A percentile compares a stretch with the other conserved stretches of the same genome.
These are phyloP conservation scores for Chironomus tentans DNA, from an alignment of 2,888 invertebrate species.

Conservation along the genomic window DNA sequence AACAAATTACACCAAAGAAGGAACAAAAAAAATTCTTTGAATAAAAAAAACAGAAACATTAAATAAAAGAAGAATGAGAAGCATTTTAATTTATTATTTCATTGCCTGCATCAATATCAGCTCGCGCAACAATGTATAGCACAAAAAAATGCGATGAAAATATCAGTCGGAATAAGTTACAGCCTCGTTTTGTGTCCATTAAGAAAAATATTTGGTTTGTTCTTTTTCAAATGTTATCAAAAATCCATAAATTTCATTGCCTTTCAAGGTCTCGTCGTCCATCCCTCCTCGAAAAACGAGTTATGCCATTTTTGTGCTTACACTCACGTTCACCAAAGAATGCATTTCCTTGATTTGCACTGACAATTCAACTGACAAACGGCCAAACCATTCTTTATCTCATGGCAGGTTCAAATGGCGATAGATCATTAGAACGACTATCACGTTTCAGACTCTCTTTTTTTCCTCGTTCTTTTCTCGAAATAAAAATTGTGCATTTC, in stretches of 20 bases:
- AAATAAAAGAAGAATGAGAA: background rate
- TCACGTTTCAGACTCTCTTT: slow-evolving; percentile 1
- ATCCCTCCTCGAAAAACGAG: background rate
- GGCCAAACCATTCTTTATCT: background rate
- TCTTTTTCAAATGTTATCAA: background rate
- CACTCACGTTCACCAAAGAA: background rate
- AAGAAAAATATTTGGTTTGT: background rate
- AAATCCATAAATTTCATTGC: slow-evolving; percentile 15
- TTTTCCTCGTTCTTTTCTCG: background rate
- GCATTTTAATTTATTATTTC: background rate
- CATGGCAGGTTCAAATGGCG: slow-evolving; percentile 6
- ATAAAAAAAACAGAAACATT: background rate
- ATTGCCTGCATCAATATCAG: too few relatives aligned
- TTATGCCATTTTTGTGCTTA: background rate
- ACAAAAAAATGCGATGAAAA: background rate
- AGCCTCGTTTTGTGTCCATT: background rate
- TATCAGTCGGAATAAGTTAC: background rate
- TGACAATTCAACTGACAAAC: background rate
- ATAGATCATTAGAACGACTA: slow-evolving; percentile 22
- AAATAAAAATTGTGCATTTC: background rate
- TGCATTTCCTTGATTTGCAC: slow-evolving; percentile 7
- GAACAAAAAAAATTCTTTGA: too few relatives aligned
- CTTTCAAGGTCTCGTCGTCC: background rate
- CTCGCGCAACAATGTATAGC: too few relatives aligned
- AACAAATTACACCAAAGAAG: too few relatives aligned